These are phyloP conservation scores for Poeciliopsis prolifica DNA, from an alignment of 2,113 vertebrate genomes.

Conservation along the genomic window DNA sequence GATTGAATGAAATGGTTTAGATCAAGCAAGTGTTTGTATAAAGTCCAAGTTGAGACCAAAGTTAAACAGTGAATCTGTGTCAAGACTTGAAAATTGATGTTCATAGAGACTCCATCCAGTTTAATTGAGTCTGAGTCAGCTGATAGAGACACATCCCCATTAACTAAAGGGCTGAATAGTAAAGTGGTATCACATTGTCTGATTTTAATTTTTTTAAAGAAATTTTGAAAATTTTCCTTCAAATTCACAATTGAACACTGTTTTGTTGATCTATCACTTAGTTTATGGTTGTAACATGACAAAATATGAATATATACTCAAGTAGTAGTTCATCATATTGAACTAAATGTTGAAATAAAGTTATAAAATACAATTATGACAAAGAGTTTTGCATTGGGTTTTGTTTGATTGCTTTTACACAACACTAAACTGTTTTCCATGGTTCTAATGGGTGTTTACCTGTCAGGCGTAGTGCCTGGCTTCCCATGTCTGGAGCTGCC, in stretches of 20 bases:
- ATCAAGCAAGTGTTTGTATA: background rate
- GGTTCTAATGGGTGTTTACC: conserved; percentile 40
- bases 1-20: no score
- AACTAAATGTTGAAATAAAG: background rate
- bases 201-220: background rate
- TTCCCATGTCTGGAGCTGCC: conserved; percentile 39
- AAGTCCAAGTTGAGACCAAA: background rate
- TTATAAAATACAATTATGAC: background rate
- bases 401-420: conserved; percentile 5
- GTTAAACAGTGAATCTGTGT: background rate
- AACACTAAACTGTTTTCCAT: conserved; percentile 21
- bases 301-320: background rate
- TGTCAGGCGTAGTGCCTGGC: conserved; percentile 37
- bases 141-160: background rate
- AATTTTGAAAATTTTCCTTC: no score
- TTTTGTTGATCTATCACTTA: background rate
- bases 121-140: background rate
- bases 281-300: background rate
- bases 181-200: background rate
- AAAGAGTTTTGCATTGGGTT: background rate
- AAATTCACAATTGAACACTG: no score
- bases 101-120: background rate
- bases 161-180: background rate
- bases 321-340: background rate
- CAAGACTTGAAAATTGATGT: no score